Evolutionary conservation across 2,888 invertebrate genomes (phyloP), one percentile per base, ranked within the genome.

Genomic region (Cenopis cana): DNA sequence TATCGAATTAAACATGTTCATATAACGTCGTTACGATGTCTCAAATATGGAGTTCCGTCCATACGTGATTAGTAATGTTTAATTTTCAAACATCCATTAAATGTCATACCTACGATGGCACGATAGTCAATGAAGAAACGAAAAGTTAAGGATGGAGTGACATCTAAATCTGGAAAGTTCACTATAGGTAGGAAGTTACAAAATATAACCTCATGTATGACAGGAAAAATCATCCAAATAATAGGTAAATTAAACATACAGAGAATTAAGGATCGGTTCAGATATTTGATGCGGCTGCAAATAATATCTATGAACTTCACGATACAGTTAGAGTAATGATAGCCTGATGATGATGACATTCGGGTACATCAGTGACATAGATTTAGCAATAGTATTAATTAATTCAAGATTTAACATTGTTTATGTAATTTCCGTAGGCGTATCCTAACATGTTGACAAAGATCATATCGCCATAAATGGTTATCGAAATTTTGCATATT

Each of bases 1-100:
- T 41, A 24, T 66, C 59, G 66, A 70, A 70, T 66, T 70, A 55
- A 68, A 68, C 68, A 66, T 46, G 56, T 66, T 33, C 56, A 46
- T 66, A 24, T 50, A 54, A 68, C 50, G 59, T 59, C 46, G 29
- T 29, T 29, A 36, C 54, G 52, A 68, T 41, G 41, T 14, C 38
- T 54, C 54, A 54, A 68, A 68, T 68, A 60, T 60, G 60, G 68
- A 60, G 41, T 46, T 68, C 60, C 18, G 61, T 33, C 33, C 49
- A 12, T 50, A 52, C 33, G 52, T 52, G 38, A 20, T 64, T 10
- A 52, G 20, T 50, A 50, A 61, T 54, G n/a, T 24, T 38, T 52
- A 20, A 52, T 64, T 64, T 38, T 38, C n/a, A 24, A 61, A 54
- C 11, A 38, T 50, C 61, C 18, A 49, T 61, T 50, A 61, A 3